Percentiles rank a stretch among this genome's conserved stretches.
Conservation (phyloP, 1,140 invertebrate species). For the Philaenus spumarius region DNA sequence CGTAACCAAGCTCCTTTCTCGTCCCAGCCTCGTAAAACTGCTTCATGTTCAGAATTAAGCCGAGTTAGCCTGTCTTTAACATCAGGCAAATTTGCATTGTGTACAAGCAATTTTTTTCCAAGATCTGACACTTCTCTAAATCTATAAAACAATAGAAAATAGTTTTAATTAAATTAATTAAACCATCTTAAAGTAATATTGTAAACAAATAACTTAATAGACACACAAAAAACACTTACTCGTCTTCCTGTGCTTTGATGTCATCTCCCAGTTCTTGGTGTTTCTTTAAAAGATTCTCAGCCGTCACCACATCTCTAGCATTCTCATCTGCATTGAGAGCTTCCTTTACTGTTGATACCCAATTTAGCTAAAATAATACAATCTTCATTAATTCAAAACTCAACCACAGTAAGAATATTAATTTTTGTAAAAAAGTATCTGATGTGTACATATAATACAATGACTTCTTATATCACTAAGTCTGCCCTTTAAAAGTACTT, state of each 20-base stretch:
- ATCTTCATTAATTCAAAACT: too few species aligned
- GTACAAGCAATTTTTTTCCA: conserved; percentile 63
- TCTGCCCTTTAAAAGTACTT: too few species aligned
- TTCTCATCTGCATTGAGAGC: conserved; percentile 74
- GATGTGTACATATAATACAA: too few species aligned
- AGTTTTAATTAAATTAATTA: too few species aligned
- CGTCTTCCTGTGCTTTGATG: conserved; percentile 83
- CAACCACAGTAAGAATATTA: too few species aligned
- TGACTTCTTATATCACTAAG: too few species aligned
- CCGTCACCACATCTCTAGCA: conserved; percentile 82
- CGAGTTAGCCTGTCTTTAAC: conserved; percentile 65
- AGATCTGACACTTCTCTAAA: conserved; percentile 69
- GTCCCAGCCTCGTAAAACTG: conserved; percentile 68
- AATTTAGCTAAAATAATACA: conserved; percentile 51
- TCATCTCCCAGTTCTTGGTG: conserved; percentile 89
- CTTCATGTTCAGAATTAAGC: conserved; percentile 66
- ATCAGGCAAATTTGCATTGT: conserved; percentile 60
- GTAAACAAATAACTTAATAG: too few species aligned
- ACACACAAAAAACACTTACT: conserved; percentile 47
- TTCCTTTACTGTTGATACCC: conserved; percentile 72
- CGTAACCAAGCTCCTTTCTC: conserved; percentile 76
- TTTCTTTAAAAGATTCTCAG: conserved; percentile 83
- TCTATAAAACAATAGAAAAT: too few species aligned
- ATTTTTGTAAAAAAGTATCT: too few species aligned
- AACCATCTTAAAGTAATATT: too few species aligned